These are phyloP conservation scores for Percopsis transmontana DNA, from an alignment of 2,113 vertebrate species.

Conservation along the genomic window DNA sequence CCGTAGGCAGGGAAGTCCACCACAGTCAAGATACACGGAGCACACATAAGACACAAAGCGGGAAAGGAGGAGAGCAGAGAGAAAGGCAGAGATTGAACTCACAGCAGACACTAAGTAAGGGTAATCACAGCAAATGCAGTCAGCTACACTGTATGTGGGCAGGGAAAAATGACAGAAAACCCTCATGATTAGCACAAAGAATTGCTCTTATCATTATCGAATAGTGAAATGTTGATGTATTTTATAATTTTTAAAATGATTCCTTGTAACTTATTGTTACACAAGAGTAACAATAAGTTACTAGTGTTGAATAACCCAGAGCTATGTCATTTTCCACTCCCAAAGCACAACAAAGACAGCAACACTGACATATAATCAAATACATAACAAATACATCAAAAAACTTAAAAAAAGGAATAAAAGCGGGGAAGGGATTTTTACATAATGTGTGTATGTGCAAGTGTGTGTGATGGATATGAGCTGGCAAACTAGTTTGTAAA, in stretches of 20 bases:
- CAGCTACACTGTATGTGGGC: conserved; percentile 67
- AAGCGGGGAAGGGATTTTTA: conserved; percentile 40
- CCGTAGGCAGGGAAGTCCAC: conserved; percentile 80
- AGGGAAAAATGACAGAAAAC: conserved; percentile 67
- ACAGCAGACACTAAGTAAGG: conserved; percentile 78
- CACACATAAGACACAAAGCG: conserved; percentile 83
- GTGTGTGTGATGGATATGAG: no score
- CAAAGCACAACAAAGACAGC: conserved; percentile 70
- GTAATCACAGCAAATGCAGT: conserved; percentile 76
- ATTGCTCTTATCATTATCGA: not conserved
- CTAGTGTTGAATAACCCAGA: conserved; percentile 22
- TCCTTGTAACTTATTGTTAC: conserved; percentile 37
- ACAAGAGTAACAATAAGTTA: conserved; percentile 23
- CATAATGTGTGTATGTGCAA: no score
- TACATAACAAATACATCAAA: conserved; percentile 66
- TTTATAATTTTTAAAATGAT: conserved; percentile 46
- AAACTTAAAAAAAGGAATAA: conserved; percentile 55
- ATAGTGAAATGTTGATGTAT: not conserved
- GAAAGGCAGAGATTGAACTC: conserved; percentile 83
- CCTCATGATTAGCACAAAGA: not conserved
- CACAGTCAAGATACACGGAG: conserved; percentile 83
- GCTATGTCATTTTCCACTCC: conserved; percentile 73
- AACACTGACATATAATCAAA: conserved; percentile 68
- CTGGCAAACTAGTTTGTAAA: no score
- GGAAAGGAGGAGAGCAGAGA: conserved; percentile 81